Evolutionary conservation across 2,888 invertebrate species (phyloP).

Genomic region (Aelia acuminata): DNA sequence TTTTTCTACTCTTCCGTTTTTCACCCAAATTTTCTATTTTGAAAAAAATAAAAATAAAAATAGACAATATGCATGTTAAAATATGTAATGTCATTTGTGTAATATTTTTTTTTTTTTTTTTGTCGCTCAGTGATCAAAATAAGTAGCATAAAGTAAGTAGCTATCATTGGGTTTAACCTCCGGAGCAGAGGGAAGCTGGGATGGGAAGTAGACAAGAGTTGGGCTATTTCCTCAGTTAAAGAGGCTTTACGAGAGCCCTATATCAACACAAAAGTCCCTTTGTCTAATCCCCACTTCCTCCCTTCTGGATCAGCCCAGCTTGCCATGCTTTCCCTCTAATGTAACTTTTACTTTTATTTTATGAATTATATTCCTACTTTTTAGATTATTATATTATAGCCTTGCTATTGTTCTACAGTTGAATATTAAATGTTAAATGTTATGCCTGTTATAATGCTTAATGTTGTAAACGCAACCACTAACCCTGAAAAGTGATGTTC

Average conservation of each 20-base stretch:
- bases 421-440: neutral
- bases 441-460: neutral
- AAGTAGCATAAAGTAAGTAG: neutral
- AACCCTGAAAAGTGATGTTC: too few relatives aligned
- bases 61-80: too few relatives aligned
- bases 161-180: neutral
- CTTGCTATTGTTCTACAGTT: neutral
- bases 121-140: too few relatives aligned
- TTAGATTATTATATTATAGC: neutral
- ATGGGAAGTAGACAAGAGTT: neutral
- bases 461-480: too few relatives aligned
- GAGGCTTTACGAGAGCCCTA: neutral
- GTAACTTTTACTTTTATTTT: neutral
- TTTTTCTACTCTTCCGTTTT: too few relatives aligned
- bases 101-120: too few relatives aligned
- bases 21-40: too few relatives aligned
- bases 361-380: slow-evolving; percentile 10
- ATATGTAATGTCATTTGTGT: too few relatives aligned
- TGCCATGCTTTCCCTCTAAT: neutral
- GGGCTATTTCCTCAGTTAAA: neutral
- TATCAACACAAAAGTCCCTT: slow-evolving; percentile 5
- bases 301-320: neutral
- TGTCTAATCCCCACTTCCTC: neutral
- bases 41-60: too few relatives aligned
- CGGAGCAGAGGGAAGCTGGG: neutral